Evolutionary conservation across 1,140 invertebrate species (phyloP).

Genomic region (Drosophila cardini): DNA sequence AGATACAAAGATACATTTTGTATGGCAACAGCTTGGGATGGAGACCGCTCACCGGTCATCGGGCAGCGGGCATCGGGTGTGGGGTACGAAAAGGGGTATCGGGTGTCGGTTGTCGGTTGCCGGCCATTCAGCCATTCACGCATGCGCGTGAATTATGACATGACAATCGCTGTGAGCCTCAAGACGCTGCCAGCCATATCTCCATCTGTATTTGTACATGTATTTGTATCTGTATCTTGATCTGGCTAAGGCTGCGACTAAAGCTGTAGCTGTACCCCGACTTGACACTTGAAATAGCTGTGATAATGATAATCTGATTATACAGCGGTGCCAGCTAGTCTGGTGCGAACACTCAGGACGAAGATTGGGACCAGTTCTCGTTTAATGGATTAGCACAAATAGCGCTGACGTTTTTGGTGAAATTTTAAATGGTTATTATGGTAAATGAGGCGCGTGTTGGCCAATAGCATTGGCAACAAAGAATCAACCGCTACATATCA

Average conservation of each 20-base stretch:
- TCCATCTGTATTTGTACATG: constrained; percentile 10
- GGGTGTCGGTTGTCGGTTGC: neutral
- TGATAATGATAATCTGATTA: constrained; percentile 36
- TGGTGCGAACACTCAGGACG: constrained; percentile 59
- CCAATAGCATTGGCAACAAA: constrained; percentile 56
- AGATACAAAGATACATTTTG: constrained; percentile 55
- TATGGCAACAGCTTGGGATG: constrained; percentile 46
- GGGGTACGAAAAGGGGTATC: neutral
- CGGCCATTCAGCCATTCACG: constrained; percentile 42
- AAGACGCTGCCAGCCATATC: constrained; percentile 1
- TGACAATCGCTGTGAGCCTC: constrained; percentile 35
- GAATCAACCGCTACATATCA: constrained; percentile 66
- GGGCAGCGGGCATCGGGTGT: neutral
- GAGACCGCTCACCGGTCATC: neutral
- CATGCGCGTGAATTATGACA: constrained; percentile 78
- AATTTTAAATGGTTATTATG: constrained; percentile 78
- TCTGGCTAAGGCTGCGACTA: neutral
- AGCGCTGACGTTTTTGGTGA: constrained; percentile 65
- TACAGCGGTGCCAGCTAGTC: constrained; percentile 71
- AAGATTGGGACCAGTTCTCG: constrained; percentile 44
- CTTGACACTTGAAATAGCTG: constrained; percentile 53
- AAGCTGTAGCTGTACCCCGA: constrained; percentile 2
- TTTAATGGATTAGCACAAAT: constrained; percentile 67
- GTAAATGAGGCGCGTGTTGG: constrained; percentile 70
- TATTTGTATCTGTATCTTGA: constrained; percentile 9